These are phyloP conservation scores for Iphiclides podalirius DNA, from an alignment of 2,888 invertebrate species.

Conservation along the genomic window DNA sequence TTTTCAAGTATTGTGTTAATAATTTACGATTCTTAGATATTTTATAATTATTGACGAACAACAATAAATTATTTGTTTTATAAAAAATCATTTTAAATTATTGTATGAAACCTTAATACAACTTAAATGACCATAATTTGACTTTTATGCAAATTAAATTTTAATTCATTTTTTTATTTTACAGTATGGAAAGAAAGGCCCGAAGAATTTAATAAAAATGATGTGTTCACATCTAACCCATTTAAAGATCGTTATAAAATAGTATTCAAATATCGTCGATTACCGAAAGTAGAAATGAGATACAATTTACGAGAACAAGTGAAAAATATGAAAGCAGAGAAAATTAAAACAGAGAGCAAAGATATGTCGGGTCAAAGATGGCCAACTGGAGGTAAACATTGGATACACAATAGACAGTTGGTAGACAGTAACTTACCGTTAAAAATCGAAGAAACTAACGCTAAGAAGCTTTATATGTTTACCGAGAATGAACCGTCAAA, in stretches of 20 bases:
- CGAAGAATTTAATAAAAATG: no score
- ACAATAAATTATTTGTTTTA: no score
- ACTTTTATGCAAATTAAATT: no score
- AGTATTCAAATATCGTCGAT: constrained; percentile 50
- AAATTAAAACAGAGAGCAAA: constrained; percentile 40
- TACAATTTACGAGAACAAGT: constrained; percentile 61
- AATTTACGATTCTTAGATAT: no score
- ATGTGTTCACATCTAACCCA: constrained; percentile 41
- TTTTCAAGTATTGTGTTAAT: no score
- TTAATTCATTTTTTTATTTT: no score
- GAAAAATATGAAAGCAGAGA: constrained; percentile 50
- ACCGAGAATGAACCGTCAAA: constrained; percentile 28
- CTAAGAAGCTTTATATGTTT: constrained; percentile 26
- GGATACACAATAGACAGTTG: constrained; percentile 30
- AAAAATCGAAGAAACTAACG: constrained; percentile 22
- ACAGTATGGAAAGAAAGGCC: no score
- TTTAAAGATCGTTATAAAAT: constrained; percentile 54
- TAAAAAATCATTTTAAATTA: no score
- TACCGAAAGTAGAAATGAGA: constrained; percentile 55
- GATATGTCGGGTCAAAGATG: constrained; percentile 56
- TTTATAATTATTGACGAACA: no score
- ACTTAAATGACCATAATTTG: no score
- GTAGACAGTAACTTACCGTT: constrained; percentile 22
- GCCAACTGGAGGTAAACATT: constrained; percentile 48
- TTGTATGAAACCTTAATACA: no score